These are phyloP conservation scores for Pectinophora gossypiella DNA, from an alignment of 1,140 invertebrate genomes.

Conservation along the genomic window DNA sequence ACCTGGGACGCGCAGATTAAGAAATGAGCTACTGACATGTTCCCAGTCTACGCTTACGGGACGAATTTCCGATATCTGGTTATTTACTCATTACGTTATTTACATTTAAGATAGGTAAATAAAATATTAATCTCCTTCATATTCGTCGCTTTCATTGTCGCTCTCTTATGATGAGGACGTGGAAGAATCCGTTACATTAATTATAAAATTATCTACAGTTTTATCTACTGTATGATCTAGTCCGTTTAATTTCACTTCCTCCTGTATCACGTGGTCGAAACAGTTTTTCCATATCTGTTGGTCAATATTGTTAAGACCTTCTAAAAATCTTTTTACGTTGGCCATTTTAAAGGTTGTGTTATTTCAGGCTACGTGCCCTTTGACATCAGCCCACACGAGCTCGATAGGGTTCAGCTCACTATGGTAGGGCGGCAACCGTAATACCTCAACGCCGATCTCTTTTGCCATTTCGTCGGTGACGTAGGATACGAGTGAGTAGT, in stretches of 20 bases:
- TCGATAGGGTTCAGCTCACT: conserved; percentile 55
- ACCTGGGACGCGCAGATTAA: no score
- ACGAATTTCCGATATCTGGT: no score
- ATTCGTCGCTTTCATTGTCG: no score
- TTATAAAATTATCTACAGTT: neutral
- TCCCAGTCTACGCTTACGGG: no score
- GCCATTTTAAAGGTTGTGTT: conserved; percentile 14
- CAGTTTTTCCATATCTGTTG: conserved; percentile 13
- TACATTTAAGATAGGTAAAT: no score
- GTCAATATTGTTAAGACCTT: conserved; percentile 6
- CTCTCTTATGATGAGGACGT: no score
- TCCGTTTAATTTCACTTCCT: neutral
- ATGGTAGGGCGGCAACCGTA: conserved; percentile 49
- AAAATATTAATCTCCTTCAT: no score
- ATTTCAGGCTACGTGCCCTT: conserved; percentile 30
- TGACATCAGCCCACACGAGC: conserved; percentile 41
- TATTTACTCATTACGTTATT: no score
- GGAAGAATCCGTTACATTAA: no score
- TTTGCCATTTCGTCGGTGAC: conserved; percentile 14
- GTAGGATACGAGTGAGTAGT: conserved; percentile 12
- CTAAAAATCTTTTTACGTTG: conserved; percentile 15
- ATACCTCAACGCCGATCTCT: conserved; percentile 16
- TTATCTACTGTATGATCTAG: neutral
- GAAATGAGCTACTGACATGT: no score
- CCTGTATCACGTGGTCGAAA: conserved; percentile 7